phyloP scores from a whole-genome alignment of 2,797 vertebrate genomes.

The Manis javanica region DNA sequence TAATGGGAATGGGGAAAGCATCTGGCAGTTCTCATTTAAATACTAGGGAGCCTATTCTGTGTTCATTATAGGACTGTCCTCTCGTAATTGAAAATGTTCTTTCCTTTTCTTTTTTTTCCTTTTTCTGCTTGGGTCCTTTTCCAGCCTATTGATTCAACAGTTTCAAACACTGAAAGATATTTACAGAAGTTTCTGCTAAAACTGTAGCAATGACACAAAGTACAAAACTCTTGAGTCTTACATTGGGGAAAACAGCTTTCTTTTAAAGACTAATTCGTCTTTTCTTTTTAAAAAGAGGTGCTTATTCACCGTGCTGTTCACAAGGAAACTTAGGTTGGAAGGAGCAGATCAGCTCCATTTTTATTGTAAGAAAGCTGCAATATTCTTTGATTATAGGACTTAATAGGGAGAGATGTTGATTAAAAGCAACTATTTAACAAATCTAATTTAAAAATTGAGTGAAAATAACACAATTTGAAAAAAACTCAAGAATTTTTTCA shows the following conservation, averaged over 20 bases:
- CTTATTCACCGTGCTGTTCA: not conserved
- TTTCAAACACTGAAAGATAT: not conserved
- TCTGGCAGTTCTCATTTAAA: not conserved
- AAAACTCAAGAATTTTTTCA: not conserved
- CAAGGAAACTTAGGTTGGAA: not conserved
- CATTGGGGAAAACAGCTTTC: not conserved
- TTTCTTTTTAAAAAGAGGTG: not conserved
- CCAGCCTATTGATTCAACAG: not conserved
- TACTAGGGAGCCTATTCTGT: not conserved
- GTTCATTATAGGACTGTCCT: not conserved
- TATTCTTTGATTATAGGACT: not conserved
- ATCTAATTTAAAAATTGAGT: not conserved
- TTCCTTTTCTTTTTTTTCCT: not conserved
- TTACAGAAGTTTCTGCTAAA: not conserved
- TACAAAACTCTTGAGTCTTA: not conserved
- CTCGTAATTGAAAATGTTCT: not conserved
- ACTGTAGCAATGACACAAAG: not conserved
- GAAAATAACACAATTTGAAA: not conserved
- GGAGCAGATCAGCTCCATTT: not conserved
- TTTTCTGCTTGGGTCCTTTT: not conserved
- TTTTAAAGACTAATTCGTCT: not conserved
- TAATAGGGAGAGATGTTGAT: not conserved
- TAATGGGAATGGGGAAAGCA: not conserved
- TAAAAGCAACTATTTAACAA: conserved; percentile 6
- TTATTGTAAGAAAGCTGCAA: not conserved